phyloP scores from a whole-genome alignment of 2,113 vertebrate species.

The Tricholaema leucomelas region DNA sequence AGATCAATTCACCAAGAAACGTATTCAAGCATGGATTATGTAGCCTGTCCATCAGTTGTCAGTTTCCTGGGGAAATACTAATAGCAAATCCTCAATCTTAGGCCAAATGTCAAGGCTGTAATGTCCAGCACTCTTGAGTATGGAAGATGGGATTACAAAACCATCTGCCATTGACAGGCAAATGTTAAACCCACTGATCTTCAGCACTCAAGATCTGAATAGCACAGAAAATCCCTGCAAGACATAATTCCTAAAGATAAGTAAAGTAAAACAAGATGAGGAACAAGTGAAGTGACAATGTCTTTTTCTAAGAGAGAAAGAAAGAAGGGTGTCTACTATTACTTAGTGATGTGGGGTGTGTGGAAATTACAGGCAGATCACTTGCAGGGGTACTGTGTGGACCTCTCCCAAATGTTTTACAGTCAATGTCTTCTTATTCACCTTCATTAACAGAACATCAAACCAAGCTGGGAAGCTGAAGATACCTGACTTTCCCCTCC shows the following conservation, averaged over 20 bases:
- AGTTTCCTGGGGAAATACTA: constrained; percentile 52
- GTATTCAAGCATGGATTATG: constrained; percentile 42
- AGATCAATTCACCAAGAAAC: constrained; percentile 49
- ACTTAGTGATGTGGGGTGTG: background rate
- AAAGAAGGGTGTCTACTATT: background rate
- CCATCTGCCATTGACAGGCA: constrained; percentile 68
- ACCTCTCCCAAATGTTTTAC: background rate
- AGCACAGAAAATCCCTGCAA: constrained; percentile 53
- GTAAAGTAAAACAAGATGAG: constrained; percentile 34
- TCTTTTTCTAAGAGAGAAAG: background rate
- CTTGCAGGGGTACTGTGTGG: background rate
- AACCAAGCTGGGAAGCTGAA: background rate
- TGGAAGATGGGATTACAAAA: constrained; percentile 57
- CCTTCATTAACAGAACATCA: background rate
- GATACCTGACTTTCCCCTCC: background rate
- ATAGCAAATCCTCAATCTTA: constrained; percentile 58
- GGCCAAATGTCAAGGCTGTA: constrained; percentile 62
- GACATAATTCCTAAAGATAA: constrained; percentile 33
- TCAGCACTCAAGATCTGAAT: constrained; percentile 19
- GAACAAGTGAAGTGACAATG: background rate
- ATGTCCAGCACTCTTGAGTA: constrained; percentile 40
- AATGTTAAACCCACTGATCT: constrained; percentile 55
- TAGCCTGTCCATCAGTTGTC: constrained; percentile 44
- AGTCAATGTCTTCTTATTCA: background rate
- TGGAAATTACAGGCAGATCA: background rate